A percentile compares a stretch with the other conserved stretches of the same genome.
These are phyloP conservation scores for Resseliella maxima DNA, from an alignment of 2,888 invertebrate genomes.

Conservation along the genomic window DNA sequence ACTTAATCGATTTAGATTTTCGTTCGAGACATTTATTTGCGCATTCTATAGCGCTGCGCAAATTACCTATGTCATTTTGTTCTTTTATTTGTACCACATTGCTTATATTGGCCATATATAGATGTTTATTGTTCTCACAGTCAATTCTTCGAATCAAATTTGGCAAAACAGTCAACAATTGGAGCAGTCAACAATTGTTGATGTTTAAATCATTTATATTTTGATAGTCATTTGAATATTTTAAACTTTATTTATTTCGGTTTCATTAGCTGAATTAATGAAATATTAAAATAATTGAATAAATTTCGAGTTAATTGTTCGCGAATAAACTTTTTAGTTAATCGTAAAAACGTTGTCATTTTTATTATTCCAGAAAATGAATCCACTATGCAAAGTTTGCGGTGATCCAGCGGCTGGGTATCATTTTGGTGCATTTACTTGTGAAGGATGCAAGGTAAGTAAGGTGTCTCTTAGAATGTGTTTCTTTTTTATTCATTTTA, in stretches of 20 bases:
- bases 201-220: no score
- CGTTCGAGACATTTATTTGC: neutral
- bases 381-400: slow-evolving; percentile 17
- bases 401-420: slow-evolving; percentile 43
- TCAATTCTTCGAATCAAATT: no score
- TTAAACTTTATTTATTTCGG: no score
- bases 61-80: neutral
- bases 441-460: slow-evolving; percentile 48
- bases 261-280: no score
- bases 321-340: no score
- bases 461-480: slow-evolving; percentile 4
- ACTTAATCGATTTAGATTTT: neutral
- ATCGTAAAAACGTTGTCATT: neutral
- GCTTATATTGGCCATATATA: no score
- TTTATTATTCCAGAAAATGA: neutral
- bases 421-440: slow-evolving; percentile 36
- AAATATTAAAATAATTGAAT: neutral
- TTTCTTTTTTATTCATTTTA: slow-evolving; percentile 28
- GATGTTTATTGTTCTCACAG: no score
- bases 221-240: no score
- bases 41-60: neutral
- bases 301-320: no score
- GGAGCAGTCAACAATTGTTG: no score
- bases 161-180: no score
- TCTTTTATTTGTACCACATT: no score